Evolutionary conservation across 2,113 vertebrate species (phyloP), one percentile per base, ranked within the genome.

Genomic region (Anolis sagrei): DNA sequence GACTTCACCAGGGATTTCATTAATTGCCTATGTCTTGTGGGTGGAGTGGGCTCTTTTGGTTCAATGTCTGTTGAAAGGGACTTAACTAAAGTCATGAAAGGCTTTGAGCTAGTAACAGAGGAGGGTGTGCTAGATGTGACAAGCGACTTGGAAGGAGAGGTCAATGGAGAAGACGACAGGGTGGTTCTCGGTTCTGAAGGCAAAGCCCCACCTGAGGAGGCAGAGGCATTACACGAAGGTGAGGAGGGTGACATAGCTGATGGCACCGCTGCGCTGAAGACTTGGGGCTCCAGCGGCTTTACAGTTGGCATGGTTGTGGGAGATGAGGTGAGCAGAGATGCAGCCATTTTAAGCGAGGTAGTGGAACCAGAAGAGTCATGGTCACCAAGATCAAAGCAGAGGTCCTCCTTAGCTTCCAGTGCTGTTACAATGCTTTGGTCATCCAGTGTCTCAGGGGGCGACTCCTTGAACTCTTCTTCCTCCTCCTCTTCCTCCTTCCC

Each of bases 1-100:
- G 99, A 99, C 93, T 99, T 99, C 81, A 99, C 99, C 34, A 99
- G 95, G 1, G 97, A 98, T 95, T 99, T 99, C 98, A 99, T 99
- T 93, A 99, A 95, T 93, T 99, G 98, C 48, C 98, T 95, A 69
- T 98, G 98, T 87, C 98, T 96, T 6, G 94, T 89, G 0, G 98
- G 94, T 25, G 87, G 96, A 79, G 76, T 95, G 81, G 89, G 89
- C 58, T 99, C 98, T 94, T 97, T 98, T 91, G 98, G 97, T 91
- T 99, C 99, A 44, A 98, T 97, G 7, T 99, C 98, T 29, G 96
- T 98, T 2, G 98, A 99, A 86, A 99, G 96, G 82, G 99, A 99
- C 92, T 98, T 97, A 48, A 98, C 98, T 27, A 99, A 95, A 94
- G 97, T 98, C 92, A 98, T 94, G 91, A 99, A 98, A 89, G 98